Percentiles rank a stretch among this genome's conserved stretches.
These are phyloP conservation scores for Tyrannus savana DNA, from an alignment of 2,113 vertebrate species.

Conservation along the genomic window DNA sequence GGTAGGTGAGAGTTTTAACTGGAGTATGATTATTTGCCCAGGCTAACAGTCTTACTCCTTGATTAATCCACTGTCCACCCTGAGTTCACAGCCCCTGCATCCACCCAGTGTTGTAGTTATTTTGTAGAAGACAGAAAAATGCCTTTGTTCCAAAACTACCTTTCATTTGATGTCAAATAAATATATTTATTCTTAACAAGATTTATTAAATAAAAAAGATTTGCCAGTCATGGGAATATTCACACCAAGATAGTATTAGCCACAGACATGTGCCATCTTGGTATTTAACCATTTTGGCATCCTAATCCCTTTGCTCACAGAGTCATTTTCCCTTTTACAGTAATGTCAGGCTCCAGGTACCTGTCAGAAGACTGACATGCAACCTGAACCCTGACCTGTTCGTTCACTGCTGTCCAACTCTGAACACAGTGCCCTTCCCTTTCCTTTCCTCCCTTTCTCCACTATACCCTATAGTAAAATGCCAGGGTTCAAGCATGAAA, in stretches of 20 bases:
- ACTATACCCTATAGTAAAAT: neutral
- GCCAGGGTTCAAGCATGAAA: neutral
- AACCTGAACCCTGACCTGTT: neutral
- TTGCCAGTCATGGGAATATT: neutral
- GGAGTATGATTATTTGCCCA: neutral
- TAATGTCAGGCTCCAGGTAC: neutral
- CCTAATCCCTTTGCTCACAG: neutral
- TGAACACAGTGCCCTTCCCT: neutral
- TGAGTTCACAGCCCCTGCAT: neutral
- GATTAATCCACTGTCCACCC: neutral
- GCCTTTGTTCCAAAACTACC: neutral
- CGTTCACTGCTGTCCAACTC: neutral
- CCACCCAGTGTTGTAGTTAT: neutral
- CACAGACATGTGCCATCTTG: neutral
- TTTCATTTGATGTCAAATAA: neutral
- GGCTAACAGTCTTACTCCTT: neutral
- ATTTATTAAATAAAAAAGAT: neutral
- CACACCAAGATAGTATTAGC: neutral
- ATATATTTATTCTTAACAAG: neutral
- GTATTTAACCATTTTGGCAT: neutral
- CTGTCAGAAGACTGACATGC: neutral
- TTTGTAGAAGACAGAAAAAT: neutral
- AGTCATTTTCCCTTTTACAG: neutral
- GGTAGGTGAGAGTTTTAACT: neutral
- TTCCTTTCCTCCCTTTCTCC: neutral